Evolutionary conservation across 2,797 vertebrate species (phyloP), one percentile per base, ranked within the genome.

Genomic region (Muscicapa striata): DNA sequence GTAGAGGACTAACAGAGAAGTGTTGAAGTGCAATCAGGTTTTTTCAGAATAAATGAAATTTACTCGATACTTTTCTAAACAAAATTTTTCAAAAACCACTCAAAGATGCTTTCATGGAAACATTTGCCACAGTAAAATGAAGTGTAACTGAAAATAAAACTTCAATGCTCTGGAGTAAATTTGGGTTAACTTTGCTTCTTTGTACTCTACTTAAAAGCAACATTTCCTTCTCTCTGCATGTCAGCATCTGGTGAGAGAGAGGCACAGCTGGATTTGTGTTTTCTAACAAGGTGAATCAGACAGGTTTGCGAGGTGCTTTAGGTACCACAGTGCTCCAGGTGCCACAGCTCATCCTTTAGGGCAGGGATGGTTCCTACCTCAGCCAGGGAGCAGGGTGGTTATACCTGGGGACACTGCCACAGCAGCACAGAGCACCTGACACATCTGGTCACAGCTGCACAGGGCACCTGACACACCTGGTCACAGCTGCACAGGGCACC

Each of bases 301-400:
- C 6, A 45, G 16, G 4, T 46, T 61, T 79, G 43, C 1, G 5
- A 52, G 58, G 11, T 38, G 36, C n/a, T 54, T 19, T 19, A 9
- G n/a, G 32, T 32, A 8, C 30, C 21, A 0, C 29, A 32, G 41
- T 1, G 6, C 17, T 52, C 49, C 32, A 9, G 2, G 16, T 36
- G 13, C 15, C 11, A 2, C 64, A n/a, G n/a, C 17, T 54, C 55
- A 14, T 16, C n/a, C 16, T 49, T 36, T 6, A 15, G 30, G 52
- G 27, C 57, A 84, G 51, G 49, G 67, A 0, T 7, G 38, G 55
- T 9, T 73, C 19, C 4, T 1, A 24, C 3, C 5, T 13, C 46
- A 41, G 27, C 10, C 63, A 32, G 38, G 29, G 21, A 0, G 1
- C 40, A 40, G 55, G 51, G 58, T 8, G 11, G 38, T 17, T 0